These are phyloP conservation scores for Apostichopus californicus DNA, from an alignment of 35 echinoderm and acorn worm genomes.

Conservation along the genomic window DNA sequence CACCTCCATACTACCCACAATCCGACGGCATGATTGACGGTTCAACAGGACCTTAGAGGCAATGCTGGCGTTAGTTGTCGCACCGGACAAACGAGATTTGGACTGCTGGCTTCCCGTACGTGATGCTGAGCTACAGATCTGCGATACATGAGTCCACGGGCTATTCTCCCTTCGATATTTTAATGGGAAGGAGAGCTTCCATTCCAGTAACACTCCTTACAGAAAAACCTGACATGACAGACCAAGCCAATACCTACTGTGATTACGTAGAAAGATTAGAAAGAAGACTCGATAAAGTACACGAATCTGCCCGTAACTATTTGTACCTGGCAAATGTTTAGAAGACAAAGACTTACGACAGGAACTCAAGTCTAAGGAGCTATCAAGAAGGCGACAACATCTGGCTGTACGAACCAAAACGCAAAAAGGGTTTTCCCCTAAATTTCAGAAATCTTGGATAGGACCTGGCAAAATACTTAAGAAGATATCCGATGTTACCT, in stretches of 20 bases:
- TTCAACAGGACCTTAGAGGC: not conserved
- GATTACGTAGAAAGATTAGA: not conserved
- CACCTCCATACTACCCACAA: conserved; percentile 51
- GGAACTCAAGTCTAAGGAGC: not conserved
- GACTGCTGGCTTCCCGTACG: not conserved
- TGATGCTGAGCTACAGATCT: not conserved
- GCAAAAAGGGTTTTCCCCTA: conserved; percentile 36
- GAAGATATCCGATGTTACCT: conserved; percentile 49
- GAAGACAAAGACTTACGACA: conserved; percentile 54
- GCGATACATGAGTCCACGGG: conserved; percentile 22
- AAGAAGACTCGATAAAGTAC: not conserved
- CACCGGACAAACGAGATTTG: not conserved
- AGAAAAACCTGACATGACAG: not conserved
- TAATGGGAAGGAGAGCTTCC: conserved; percentile 31
- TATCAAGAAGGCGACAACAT: conserved; percentile 40
- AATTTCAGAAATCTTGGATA: conserved; percentile 41
- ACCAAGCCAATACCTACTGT: not conserved
- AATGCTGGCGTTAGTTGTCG: too few relatives aligned
- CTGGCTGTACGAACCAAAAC: conserved; percentile 54
- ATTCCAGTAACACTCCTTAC: not conserved
- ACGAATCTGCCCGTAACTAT: not conserved
- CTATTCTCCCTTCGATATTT: conserved; percentile 18
- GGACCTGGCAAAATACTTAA: conserved; percentile 41
- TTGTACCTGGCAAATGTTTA: conserved; percentile 21
- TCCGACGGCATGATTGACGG: conserved; percentile 39